Conservation (phyloP, 2,888 invertebrate species). For the Leptinotarsa tumamoca region DNA sequence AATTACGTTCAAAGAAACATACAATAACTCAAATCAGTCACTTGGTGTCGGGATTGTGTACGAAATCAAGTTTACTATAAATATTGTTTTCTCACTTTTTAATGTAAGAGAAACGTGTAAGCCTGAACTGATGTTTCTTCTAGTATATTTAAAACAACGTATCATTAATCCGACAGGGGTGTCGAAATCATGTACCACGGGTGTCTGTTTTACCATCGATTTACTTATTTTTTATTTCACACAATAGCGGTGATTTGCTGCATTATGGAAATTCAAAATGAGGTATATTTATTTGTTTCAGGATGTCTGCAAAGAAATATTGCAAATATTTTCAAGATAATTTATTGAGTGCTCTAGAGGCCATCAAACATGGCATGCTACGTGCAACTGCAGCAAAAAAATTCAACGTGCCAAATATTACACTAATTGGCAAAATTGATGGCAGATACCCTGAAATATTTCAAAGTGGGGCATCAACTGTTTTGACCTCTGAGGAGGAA, state of each 20-base stretch:
- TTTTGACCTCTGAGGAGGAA: no score
- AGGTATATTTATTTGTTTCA: no score
- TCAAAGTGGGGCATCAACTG: no score
- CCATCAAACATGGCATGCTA: no score
- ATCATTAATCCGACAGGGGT: not conserved
- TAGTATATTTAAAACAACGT: conserved; percentile 6
- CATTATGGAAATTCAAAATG: not conserved
- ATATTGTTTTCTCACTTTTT: conserved; percentile 6
- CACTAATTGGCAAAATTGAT: no score
- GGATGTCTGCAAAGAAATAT: no score
- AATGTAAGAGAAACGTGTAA: not conserved
- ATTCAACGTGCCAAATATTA: no score
- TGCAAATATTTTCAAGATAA: no score
- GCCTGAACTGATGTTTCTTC: not conserved
- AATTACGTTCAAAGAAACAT: conserved; percentile 10
- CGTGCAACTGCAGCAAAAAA: no score
- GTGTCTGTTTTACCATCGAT: not conserved
- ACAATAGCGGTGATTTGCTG: not conserved
- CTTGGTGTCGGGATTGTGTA: not conserved
- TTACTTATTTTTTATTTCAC: not conserved
- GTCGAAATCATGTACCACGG: not conserved
- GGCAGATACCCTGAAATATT: no score
- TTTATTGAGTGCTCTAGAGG: no score
- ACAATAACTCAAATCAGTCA: not conserved
- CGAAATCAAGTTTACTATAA: not conserved